Evolutionary conservation across 1,140 invertebrate species (phyloP).

Genomic region (Ladona fulva): DNA sequence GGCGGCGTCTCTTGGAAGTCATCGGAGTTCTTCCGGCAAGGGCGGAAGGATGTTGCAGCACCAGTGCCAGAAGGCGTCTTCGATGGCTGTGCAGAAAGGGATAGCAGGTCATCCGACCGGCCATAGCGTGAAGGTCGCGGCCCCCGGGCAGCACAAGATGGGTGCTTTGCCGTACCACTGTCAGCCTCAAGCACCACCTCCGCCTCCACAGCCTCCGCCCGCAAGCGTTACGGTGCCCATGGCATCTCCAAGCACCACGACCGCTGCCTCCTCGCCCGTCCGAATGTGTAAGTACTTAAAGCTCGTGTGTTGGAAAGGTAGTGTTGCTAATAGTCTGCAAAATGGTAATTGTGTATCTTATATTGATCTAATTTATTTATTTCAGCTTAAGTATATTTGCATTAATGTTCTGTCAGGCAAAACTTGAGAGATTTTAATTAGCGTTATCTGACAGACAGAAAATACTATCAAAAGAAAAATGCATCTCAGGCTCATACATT

Average conservation of each 20-base stretch:
- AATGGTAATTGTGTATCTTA: no score
- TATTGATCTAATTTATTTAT: no score
- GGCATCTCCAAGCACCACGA: background rate
- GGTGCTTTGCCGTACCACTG: background rate
- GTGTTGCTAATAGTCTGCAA: no score
- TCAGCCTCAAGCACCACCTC: background rate
- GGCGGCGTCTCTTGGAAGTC: background rate
- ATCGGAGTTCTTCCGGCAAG: background rate
- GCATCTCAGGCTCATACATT: no score
- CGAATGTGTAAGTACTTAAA: background rate
- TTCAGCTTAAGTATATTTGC: no score
- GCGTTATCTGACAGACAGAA: no score
- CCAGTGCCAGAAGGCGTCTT: background rate
- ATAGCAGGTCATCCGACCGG: background rate
- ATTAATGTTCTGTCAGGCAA: no score
- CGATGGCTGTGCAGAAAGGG: background rate
- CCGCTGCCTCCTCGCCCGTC: background rate
- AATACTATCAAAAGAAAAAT: no score
- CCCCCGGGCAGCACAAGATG: background rate
- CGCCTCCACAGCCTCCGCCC: background rate
- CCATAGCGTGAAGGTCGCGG: background rate
- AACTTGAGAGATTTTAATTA: no score
- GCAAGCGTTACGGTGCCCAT: background rate
- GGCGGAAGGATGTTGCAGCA: background rate
- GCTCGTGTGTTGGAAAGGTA: no score